phyloP scores from a whole-genome alignment of 2,113 vertebrate genomes.

The Cyphomyrus plagiostoma region DNA sequence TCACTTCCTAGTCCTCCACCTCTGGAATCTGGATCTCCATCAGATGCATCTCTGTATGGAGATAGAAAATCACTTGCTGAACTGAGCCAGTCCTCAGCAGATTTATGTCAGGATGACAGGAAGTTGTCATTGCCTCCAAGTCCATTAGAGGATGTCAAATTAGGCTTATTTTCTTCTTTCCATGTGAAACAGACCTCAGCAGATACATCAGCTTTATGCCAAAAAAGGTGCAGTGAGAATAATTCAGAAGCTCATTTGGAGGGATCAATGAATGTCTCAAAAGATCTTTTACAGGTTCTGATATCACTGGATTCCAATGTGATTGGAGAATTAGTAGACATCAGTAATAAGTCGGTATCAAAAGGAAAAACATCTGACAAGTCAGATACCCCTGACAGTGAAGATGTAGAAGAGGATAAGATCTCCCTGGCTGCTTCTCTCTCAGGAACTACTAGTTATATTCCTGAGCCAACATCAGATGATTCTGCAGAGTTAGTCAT shows the following conservation, averaged over 20 bases:
- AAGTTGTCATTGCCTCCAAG: conserved; percentile 53
- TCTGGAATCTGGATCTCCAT: conserved; percentile 59
- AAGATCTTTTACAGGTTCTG: conserved; percentile 63
- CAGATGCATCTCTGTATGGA: conserved; percentile 60
- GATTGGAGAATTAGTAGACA: conserved; percentile 77
- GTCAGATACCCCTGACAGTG: conserved; percentile 82
- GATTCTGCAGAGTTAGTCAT: conserved; percentile 88
- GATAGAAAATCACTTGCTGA: conserved; percentile 50
- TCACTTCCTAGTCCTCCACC: conserved; percentile 66
- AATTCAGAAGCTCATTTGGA: neutral
- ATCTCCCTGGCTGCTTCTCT: conserved; percentile 90
- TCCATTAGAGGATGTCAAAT: conserved; percentile 54
- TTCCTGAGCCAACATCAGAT: conserved; percentile 87
- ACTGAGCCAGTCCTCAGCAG: conserved; percentile 41
- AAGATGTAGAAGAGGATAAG: conserved; percentile 86
- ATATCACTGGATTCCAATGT: conserved; percentile 65
- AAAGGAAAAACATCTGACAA: conserved; percentile 92
- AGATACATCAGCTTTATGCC: conserved; percentile 49
- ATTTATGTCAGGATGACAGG: conserved; percentile 49
- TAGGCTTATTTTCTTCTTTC: conserved; percentile 41
- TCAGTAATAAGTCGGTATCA: conserved; percentile 95
- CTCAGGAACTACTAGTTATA: conserved; percentile 49
- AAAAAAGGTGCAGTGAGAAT: conserved; percentile 46
- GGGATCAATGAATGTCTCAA: conserved; percentile 43
- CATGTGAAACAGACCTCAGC: conserved; percentile 57